Base-by-base conservation (phyloP, 2,797 vertebrate species). In the Gephyroberyx darwinii region DNA sequence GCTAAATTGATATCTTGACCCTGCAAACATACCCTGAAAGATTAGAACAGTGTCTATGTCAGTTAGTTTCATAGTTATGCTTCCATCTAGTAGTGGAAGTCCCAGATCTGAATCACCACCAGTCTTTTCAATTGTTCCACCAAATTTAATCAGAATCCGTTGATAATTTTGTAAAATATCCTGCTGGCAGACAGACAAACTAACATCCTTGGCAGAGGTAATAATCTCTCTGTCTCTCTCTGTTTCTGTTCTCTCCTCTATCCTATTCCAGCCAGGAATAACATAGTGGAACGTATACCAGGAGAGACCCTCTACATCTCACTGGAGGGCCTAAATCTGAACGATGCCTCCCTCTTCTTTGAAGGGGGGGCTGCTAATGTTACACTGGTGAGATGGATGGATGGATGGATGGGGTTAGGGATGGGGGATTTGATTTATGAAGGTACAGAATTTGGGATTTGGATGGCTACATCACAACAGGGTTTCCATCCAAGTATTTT, bases 251-350 rank as follows among this genome's bases (percentile, higher is more conserved):
- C n/a, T 8, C 31, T 43, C 52, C 16, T 75, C 33, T 33, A 52
- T 17, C 64, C 2, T 43, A 0, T 57, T 81, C 17, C 73, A 93
- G 92, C 56, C 31, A 86, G 59, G 58, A 53, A 0, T 10, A 37
- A 69, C 17, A 64, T 53, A 6, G 0, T 60, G 13, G 74, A 91
- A 43, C n/a, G 86, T 51, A 14, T 93, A 0, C 71, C 86, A 22
- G 92, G 92, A 22, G 86, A 89, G 51, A 85, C 20, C 26, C 84
- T 93, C 1, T 19, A 0, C 13, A 74, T 93, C 58, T 43, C 66
- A 0, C 69, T 93, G 64, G 77, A 81, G 35, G 92, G 89, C 48
- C 47, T 90, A 1, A 4, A 53, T 8, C 5, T 56, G 16, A 10
- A 14, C 0, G 65, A 91, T 0, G 78, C 87, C 5, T 0, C 3